These are phyloP conservation scores for Genyomyrus donnyi DNA, from an alignment of 2,113 vertebrate species.

Conservation along the genomic window DNA sequence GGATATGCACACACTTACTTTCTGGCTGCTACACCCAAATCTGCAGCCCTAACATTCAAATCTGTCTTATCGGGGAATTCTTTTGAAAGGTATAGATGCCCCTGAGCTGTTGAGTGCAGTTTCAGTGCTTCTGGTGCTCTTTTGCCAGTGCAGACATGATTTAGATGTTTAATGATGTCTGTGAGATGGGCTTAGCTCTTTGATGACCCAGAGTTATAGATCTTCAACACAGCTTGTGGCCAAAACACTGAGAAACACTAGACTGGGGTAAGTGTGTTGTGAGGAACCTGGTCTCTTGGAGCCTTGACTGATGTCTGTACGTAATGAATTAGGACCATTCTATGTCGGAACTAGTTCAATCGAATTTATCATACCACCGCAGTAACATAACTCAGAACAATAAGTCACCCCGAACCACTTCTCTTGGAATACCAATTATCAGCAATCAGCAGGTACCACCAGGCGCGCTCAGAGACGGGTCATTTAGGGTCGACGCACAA, in stretches of 20 bases:
- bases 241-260: background rate
- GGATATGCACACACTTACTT: background rate
- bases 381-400: background rate
- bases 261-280: background rate
- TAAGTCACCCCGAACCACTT: background rate
- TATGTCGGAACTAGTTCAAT: background rate
- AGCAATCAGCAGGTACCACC: background rate
- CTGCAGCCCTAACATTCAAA: background rate
- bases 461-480: background rate
- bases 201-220: background rate
- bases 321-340: background rate
- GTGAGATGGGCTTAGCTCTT: slow-evolving; percentile 5
- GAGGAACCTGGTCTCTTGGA: background rate
- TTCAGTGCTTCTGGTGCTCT: background rate
- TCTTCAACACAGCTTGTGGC: background rate
- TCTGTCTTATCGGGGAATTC: background rate
- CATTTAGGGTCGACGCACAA: background rate
- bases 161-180: background rate
- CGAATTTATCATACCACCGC: background rate
- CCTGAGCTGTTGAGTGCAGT: background rate
- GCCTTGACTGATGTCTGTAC: background rate
- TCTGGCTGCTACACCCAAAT: background rate
- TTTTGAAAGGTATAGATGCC: background rate
- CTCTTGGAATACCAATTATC: background rate
- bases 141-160: slow-evolving; percentile 1